Evolutionary conservation across 64 coral and sea anemone species (phyloP), one percentile per base, ranked within the genome.

Genomic region (Hydrozoanthus tunicans): DNA sequence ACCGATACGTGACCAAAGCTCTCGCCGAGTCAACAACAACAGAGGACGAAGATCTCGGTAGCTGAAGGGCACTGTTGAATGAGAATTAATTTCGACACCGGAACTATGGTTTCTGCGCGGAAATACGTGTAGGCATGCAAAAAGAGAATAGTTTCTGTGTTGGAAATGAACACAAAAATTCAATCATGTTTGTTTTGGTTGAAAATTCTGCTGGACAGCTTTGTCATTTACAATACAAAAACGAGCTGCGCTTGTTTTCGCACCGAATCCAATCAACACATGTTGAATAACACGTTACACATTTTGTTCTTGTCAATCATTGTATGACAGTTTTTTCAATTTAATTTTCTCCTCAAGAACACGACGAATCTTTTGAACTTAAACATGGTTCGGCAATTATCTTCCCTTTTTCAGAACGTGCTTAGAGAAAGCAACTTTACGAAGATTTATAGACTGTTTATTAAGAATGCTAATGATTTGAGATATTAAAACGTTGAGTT

Each of bases 241-340:
- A 12, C 25, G 57, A 17, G 9, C 79, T 62, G 9, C 58, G 43
- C 58, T 81, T 23, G 79, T 74, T 69, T 73, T 88, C 10, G 14
- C 67, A 56, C 55, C 12, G 59, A 75, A 75, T 58, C 84, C 84
- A 75, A 88, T 88, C 84, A 88, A 74, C 68, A 88, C 84, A 74
- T 88, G 84, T 88, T 75, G 69, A 59, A 88, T 15, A 88, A 88
- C 69, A 88, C 69, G 84, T 91, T 90, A 81, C 88, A 86, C 79
- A 85, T 59, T 75, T 55, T 93, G 5, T n/a, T 15, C 5, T 52
- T 89, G 92, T 96, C 95, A 92, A 56, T 96, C 92, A 96, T 86
- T 94, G 95, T 94, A 85, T 89, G 95, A 96, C 95, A 96, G 75
- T 65, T 92, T 93, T 84, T 65, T 94, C 86, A 94, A 81, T 79